phyloP scores from a whole-genome alignment of 2,113 vertebrate genomes.

The Anhinga rufa region DNA sequence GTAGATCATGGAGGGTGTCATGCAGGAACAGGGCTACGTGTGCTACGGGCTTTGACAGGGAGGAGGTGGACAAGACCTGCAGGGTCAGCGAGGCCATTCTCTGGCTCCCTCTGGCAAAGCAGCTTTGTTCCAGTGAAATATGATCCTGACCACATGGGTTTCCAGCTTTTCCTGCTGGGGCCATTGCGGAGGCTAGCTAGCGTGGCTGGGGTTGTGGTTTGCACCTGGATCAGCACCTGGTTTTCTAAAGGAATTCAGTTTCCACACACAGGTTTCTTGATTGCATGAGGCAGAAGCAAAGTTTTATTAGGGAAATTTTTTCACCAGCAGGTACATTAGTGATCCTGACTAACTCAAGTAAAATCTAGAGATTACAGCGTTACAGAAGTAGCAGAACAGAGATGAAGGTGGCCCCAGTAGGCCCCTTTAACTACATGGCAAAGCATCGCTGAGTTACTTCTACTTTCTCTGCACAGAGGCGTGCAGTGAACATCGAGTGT shows the following conservation, averaged over 20 bases:
- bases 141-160: not conserved
- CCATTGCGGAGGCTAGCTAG: not conserved
- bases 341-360: conserved; percentile 9
- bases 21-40: not conserved
- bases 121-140: not conserved
- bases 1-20: not conserved
- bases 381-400: conserved; percentile 9
- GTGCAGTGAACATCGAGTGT: not conserved
- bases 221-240: not conserved
- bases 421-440: not conserved
- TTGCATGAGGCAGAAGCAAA: conserved; percentile 58
- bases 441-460: conserved; percentile 35
- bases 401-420: not conserved
- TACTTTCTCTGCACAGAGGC: not conserved
- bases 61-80: not conserved
- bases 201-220: not conserved
- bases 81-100: not conserved
- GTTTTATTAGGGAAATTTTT: conserved; percentile 55
- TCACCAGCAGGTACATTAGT: not conserved
- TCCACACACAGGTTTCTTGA: not conserved
- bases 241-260: not conserved
- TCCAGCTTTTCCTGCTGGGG: not conserved
- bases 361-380: conserved; percentile 14
- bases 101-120: not conserved
- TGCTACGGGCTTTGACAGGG: not conserved